Base-by-base conservation (phyloP, 2,797 vertebrate genomes). In the Chelidonichthys spinosus region DNA sequence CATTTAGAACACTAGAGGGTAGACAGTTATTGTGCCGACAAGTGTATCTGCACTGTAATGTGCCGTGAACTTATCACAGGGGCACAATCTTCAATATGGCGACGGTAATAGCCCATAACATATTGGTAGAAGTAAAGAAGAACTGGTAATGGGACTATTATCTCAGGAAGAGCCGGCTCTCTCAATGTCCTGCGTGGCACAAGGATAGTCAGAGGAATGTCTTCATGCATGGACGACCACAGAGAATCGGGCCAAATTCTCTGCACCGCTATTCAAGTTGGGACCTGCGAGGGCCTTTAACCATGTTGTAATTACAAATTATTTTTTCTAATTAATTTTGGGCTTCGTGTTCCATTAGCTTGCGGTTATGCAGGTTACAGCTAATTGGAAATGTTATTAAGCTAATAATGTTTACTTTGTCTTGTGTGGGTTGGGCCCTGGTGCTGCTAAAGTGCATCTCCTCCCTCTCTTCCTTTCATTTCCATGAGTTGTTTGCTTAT, bases 401-500 rank as follows among this genome's bases (percentile, higher is more conserved):
- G 90, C 87, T 93, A 91, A 92, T 92, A 90, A 90, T 93, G 87
- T 92, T 93, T 88, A 87, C 85, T 92, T 86, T 88, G 78, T 84
- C 89, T 86, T 78, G 68, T 83, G 91, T 68, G 83, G 84, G 73
- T 91, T 79, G 84, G 85, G 81, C 78, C 25, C 74, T 42, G 56
- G 52, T 47, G 74, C 71, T 63, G 74, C 68, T 47, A 10, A 79
- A 84, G 80, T 71, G 82, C 39, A 87, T 92, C 92, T 62, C 59
- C 63, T 53, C 47, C 70, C 72, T 69, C 62, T 42, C 33, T 59
- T 39, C 56, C 88, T 76, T 86, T 85, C 87, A 89, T 88, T 93
- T 92, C 94, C 91, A 73, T 78, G 89, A 93, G 93, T 92, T 95
- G 92, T 97, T 97, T 96, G 93, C 95, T 96, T 95, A 94, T 84